Base-by-base conservation (phyloP, 2,113 vertebrate species). In the Neogale vison region DNA sequence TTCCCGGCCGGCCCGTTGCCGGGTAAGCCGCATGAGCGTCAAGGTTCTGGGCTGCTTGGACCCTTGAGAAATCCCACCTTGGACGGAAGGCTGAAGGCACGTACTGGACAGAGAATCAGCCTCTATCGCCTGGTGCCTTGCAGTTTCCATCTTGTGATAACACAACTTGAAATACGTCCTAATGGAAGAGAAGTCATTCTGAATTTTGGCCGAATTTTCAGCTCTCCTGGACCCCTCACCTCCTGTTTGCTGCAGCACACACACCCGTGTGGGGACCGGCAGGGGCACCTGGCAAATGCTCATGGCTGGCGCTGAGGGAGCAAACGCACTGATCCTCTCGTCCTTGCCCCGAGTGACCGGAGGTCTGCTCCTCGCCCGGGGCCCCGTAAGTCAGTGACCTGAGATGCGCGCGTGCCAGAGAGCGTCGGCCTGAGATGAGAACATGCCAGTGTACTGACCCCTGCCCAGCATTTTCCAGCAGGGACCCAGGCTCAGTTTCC, bases 321-420 rank as follows among this genome's bases (percentile, higher is more conserved):
- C 13, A 4, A 12, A 24, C 29, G 6, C 36, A 6, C 14, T 13
- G 34, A 39, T 6, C 76, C 55, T 12, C 1, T 3, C 6, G 21
- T 42, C 36, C 77, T 26, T 10, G 9, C 21, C 9, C 29, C 9
- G 52, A 3, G 18, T 1, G 2, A 26, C 23, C 12, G 0, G 1
- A 17, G 36, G 21, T 17, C 45, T 50, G 74, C 24, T 34, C 14
- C 42, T 20, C n/a, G 3, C 1, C 34, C 34, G 15, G 1, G 18
- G n/a, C 6, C 14, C 31, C 4, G 0, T 2, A 14, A 2, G 67
- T 55, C 47, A 50, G 45, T 63, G 31, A 52, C 8, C 1, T n/a
- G 34, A 81, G 20, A 9, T 10, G 18, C 9, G 13, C 11, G 1
- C 1, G 0, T 17, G 18, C 29, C 29, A 9, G n/a, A 2, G 2